Evolutionary conservation across 2,113 vertebrate genomes (phyloP).

Genomic region (Setophaga coronata): DNA sequence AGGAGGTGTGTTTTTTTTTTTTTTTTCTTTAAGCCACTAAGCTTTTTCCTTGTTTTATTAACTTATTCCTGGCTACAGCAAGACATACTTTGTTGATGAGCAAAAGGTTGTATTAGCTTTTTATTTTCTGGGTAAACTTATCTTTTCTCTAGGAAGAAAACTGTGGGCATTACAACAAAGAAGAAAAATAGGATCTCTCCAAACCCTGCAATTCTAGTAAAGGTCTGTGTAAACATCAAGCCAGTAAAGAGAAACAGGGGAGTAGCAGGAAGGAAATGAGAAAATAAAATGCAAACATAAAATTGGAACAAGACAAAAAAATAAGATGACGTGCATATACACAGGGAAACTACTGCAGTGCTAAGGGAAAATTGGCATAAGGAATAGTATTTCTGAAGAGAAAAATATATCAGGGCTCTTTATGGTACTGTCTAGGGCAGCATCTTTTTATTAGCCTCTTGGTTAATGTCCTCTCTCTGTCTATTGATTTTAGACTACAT

Average conservation of each 20-base stretch:
- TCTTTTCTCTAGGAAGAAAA: conserved; percentile 71
- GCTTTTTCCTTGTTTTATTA: conserved; percentile 83
- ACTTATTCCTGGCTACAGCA: conserved; percentile 82
- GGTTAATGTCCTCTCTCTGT: conserved; percentile 57
- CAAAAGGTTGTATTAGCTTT: conserved; percentile 82
- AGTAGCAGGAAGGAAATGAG: conserved; percentile 74
- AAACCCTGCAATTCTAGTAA: conserved; percentile 69
- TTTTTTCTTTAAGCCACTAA: conserved; percentile 79
- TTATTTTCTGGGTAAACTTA: conserved; percentile 83
- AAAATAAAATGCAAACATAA: conserved; percentile 84
- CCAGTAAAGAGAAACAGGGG: conserved; percentile 74
- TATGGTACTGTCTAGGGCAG: conserved; percentile 56
- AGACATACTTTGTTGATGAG: conserved; percentile 84
- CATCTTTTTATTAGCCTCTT: conserved; percentile 74
- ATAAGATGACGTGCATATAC: conserved; percentile 56
- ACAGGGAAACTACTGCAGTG: conserved; percentile 25
- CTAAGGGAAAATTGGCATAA: conserved; percentile 45
- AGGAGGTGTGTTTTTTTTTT: conserved; percentile 79
- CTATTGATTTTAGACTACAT: conserved; percentile 64
- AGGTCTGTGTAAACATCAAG: conserved; percentile 75
- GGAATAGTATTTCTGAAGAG: conserved; percentile 35
- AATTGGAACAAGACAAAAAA: conserved; percentile 71
- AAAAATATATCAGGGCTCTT: conserved; percentile 64
- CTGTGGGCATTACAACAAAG: conserved; percentile 68
- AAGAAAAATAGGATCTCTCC: conserved; percentile 61